Evolutionary conservation across 2,113 vertebrate species (phyloP).

Genomic region (Phaethornis superciliosus): DNA sequence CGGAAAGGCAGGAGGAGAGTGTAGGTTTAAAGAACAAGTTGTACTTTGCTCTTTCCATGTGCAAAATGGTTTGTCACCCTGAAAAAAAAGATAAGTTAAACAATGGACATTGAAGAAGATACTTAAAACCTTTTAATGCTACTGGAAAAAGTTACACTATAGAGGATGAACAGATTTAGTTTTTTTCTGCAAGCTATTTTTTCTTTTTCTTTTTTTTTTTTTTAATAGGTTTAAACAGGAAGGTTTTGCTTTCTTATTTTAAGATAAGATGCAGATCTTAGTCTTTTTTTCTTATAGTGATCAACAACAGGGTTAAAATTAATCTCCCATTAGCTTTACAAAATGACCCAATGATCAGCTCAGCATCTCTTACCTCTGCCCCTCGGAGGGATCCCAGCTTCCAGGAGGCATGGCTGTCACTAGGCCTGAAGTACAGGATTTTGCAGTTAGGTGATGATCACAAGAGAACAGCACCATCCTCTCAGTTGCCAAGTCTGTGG

Average conservation of each 20-base stretch:
- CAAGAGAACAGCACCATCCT: not conserved
- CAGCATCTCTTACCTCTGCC: not conserved
- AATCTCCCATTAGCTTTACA: not conserved
- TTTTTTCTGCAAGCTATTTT: not conserved
- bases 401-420: not conserved
- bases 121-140: not conserved
- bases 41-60: not conserved
- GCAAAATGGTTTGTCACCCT: not conserved
- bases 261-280: not conserved
- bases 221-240: not conserved
- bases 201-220: not conserved
- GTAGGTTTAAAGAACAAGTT: not conserved
- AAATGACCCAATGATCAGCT: not conserved
- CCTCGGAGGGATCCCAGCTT: not conserved
- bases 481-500: rapidly evolving
- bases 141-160: not conserved
- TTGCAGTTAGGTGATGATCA: not conserved
- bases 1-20: not conserved
- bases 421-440: not conserved
- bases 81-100: not conserved
- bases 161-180: not conserved
- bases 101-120: not conserved
- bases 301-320: not conserved
- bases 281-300: rapidly evolving
- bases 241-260: not conserved